Base-by-base conservation (phyloP, 2,888 invertebrate species). In the Phania funesta region DNA sequence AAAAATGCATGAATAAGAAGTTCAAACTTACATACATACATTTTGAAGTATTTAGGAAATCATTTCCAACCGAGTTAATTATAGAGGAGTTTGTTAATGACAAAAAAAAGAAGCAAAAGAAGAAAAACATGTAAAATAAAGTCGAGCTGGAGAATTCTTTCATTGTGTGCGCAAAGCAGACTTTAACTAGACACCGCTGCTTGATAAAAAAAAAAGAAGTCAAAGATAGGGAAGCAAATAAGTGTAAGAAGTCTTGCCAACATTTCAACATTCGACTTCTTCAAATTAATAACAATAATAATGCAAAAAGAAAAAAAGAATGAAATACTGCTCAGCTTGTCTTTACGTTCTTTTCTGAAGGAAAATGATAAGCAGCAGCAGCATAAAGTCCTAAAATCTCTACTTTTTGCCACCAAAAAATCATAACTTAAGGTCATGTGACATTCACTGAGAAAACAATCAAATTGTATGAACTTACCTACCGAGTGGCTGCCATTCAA, bases 21-120 rank as follows among this genome's bases (percentile, higher is more conserved):
- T 64, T 50, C 41, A 52, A 52, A 38, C 2, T 50, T 65, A 4
- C 24, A 16, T 52, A 18, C 8, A 18, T 11, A 54, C 3, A 50
- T 65, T 70, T 67, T 58, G 56, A 71, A 83, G 74, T 22, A 56
- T 77, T 82, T 52, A n/a, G n/a, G 32, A 74, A 80, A 80, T 83
- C 84, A 79, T 75, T 83, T 84, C 86, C 85, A 84, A 83, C 84
- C 62, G 86, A 86, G 86, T 85, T 85, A 86, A 86, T 86, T 85
- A 85, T 71, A 84, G 84, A 74, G 85, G 65, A 78, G 75, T 77
- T 82, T 80, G 80, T 80, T 78, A 80, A 80, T 76, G 78, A 73
- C 80, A 81, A 76, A 64, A 54, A 73, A 80, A 32, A 60, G 60
- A 16, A 46, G n/a, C 7, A 54, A 32, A 32, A 52, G 16, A 29